A percentile compares a stretch with the other conserved stretches of the same genome.
Evolutionary conservation across 1,140 invertebrate genomes (phyloP).

Genomic region (Pogonus chalceus): DNA sequence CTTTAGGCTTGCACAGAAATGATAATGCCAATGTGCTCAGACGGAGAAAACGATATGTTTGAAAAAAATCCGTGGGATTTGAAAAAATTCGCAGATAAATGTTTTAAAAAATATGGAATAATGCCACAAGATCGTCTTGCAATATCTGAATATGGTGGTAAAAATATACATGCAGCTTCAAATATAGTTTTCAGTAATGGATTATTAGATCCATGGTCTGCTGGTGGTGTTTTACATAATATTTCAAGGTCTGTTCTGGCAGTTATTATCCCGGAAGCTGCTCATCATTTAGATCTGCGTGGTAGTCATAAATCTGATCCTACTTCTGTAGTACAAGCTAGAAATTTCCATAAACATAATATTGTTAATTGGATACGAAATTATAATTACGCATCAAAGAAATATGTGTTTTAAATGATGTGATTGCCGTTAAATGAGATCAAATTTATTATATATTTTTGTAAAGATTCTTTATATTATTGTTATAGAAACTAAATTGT

Average conservation of each 20-base stretch:
- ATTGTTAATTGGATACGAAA: slow-evolving; percentile 59
- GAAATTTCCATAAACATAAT: slow-evolving; percentile 53
- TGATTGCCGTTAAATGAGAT: no score
- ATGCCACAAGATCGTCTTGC: slow-evolving; percentile 55
- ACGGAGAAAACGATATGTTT: slow-evolving; percentile 76
- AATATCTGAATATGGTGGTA: slow-evolving; percentile 71
- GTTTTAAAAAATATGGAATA: slow-evolving; percentile 59
- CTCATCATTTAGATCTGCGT: slow-evolving; percentile 88
- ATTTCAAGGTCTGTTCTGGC: slow-evolving; percentile 56
- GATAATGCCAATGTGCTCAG: slow-evolving; percentile 85
- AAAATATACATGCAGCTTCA: slow-evolving; percentile 51
- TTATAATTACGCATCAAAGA: slow-evolving; percentile 10
- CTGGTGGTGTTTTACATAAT: slow-evolving; percentile 73
- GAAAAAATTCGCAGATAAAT: slow-evolving; percentile 49
- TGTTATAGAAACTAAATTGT: no score
- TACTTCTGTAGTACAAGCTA: slow-evolving; percentile 51
- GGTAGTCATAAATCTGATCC: slow-evolving; percentile 60
- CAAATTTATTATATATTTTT: no score
- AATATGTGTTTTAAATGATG: neutral
- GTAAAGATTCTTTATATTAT: no score
- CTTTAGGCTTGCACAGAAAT: slow-evolving; percentile 88
- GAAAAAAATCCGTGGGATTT: slow-evolving; percentile 67
- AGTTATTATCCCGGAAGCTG: slow-evolving; percentile 77
- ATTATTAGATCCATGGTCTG: slow-evolving; percentile 84
- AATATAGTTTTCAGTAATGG: slow-evolving; percentile 93